Evolutionary conservation across 1,140 invertebrate species (phyloP).

Genomic region (Oncopodura yosiiana): DNA sequence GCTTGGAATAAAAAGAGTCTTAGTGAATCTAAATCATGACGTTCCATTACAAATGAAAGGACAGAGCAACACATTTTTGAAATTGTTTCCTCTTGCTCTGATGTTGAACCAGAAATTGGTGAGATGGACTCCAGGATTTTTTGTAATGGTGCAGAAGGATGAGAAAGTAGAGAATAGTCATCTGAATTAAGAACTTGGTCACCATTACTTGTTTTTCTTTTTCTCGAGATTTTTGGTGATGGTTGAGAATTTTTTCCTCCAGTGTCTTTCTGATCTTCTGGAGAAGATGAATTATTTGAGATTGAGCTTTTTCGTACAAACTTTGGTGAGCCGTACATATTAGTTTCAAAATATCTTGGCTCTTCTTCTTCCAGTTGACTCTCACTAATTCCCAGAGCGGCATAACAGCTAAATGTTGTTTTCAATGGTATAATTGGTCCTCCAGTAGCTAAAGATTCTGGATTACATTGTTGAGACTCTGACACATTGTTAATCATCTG

Average conservation of each 20-base stretch:
- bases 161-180: constrained; percentile 16
- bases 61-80: constrained; percentile 41
- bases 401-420: constrained; percentile 23
- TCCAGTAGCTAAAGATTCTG: neutral
- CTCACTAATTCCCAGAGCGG: constrained; percentile 22
- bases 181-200: constrained; percentile 16
- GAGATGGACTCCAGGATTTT: constrained; percentile 50
- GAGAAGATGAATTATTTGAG: neutral
- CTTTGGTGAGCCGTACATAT: neutral
- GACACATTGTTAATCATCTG: constrained; percentile 64
- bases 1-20: constrained; percentile 74
- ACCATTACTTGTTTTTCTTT: constrained; percentile 31
- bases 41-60: constrained; percentile 71
- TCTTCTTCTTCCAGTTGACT: constrained; percentile 25
- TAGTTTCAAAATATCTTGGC: constrained; percentile 5
- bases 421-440: constrained; percentile 17
- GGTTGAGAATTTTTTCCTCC: neutral
- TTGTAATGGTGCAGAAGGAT: constrained; percentile 21
- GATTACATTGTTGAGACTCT: constrained; percentile 13
- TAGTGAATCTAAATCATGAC: constrained; percentile 70
- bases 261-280: constrained; percentile 38
- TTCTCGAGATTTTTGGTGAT: neutral
- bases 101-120: neutral
- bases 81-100: constrained; percentile 18
- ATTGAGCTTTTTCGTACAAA: neutral